Base-by-base conservation (phyloP, 2,113 vertebrate species). In the Brienomyrus brachyistius region DNA sequence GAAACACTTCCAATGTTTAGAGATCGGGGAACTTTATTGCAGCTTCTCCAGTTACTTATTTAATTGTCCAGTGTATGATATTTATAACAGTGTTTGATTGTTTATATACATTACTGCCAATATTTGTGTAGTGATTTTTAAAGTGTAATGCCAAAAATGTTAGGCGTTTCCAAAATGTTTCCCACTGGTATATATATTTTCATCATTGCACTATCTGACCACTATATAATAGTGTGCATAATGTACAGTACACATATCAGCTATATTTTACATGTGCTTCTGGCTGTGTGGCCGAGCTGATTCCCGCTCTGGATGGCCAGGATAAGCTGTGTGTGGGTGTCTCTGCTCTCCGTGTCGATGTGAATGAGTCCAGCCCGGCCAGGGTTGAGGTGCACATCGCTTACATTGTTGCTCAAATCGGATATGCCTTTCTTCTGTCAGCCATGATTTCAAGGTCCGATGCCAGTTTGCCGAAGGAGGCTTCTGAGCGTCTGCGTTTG, bases 321-420 rank as follows among this genome's bases (percentile, higher is more conserved):
- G 35, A 43, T 43, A 43, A 43, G 74, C 31, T 43, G 31, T 0
- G 13, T 80, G 13, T 80, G 74, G 31, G 31, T 80, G 31, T 80
- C 74, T 43, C 74, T 13, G 74, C 35, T 43, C 74, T 43, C 74
- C 5, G 4, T 80, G 74, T 17, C 5, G 17, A 80, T 43, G 74
- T 80, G 35, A 80, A 19, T 19, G 13, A 80, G 35, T 15, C 35
- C 35, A 7, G 74, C 21, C 4, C 0, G 43, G 21, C 21, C 21
- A 9, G 43, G 43, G 80, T 83, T 15, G 80, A 47, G 8, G 19
- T 7, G 43, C 17, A 48, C 35, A 91, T 74, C 27, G 43, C 62
- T 90, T 51, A 62, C 47, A 51, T 47, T 86, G 89, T 86, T 86
- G 56, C 48, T 51, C 56, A 74, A 52, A 74, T 51, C 13, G 89